Evolutionary conservation across 1,140 invertebrate species (phyloP), one percentile per base, ranked within the genome.

Genomic region (Trichoplusia ni): DNA sequence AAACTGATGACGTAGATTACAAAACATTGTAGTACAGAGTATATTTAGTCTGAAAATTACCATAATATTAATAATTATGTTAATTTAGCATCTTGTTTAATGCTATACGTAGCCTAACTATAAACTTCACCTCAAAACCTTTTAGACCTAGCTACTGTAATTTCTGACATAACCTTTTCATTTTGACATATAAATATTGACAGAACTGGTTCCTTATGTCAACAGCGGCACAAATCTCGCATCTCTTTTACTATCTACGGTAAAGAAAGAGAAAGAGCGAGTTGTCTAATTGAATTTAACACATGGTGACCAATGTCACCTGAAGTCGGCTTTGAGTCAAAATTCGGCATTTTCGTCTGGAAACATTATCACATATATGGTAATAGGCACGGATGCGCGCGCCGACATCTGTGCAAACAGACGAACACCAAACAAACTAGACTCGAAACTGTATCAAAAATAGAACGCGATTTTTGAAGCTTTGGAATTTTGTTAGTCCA

Each of bases 271-370:
- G 47, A 54, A n/a, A n/a, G 27, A 13, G 14, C 8, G 14, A 56
- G 11, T 16, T 72, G 65, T 47, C 61, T 67, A 72, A 73, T 64
- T 75, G 65, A 81, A 75, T 44, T 53, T 66, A 66, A 66, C 64
- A 66, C 46, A 53, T 73, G 38, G 11, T 44, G 38, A 38, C 54
- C 60, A 67, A 49, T 85, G 81, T 83, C 79, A 81, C 71, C 77
- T 59, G 64, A 49, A 47, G 69, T 38, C 68, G 67, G 58, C 46
- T 67, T 66, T 25, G 63, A 65, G 74, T 65, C 62, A 79, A 76
- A 86, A 82, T 84, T 84, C 82, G 84, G 82, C 77, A 67, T 70
- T 76, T 73, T 61, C 73, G 65, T 62, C 69, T 64, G 67, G 66
- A 13, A 31, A 37, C 65, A 81, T 86, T 86, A 86, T 77, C 82